Percentiles rank a stretch among this genome's conserved stretches.
Evolutionary conservation across 1,140 invertebrate genomes (phyloP).

Genomic region (Trissolcus basalis): DNA sequence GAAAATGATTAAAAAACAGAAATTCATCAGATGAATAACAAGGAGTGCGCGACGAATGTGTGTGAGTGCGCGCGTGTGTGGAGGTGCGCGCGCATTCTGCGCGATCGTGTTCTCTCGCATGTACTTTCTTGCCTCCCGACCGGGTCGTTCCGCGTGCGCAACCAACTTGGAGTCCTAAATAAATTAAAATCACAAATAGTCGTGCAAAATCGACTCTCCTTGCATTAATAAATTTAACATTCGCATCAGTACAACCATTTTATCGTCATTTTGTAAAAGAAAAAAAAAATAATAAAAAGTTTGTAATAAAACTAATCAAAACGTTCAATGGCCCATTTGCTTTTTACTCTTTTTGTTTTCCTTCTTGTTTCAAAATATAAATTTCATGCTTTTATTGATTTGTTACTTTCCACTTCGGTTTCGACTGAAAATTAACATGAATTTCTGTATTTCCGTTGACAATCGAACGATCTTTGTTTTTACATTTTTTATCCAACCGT

Average conservation of each 20-base stretch:
- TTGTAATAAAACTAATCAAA: not conserved
- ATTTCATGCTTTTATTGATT: not conserved
- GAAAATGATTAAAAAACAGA: conserved; percentile 38
- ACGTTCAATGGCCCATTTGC: not conserved
- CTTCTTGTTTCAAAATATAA: not conserved
- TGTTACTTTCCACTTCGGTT: not conserved
- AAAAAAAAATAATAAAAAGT: no score
- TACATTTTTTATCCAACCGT: no score
- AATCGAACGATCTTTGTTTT: no score
- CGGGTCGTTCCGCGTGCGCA: conserved; percentile 51
- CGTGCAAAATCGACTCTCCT: conserved; percentile 39
- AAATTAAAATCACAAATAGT: conserved; percentile 58
- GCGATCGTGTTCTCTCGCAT: conserved; percentile 14
- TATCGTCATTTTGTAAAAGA: conserved; percentile 4
- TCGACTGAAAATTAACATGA: no score
- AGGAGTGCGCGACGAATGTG: conserved; percentile 47
- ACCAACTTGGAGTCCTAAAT: conserved; percentile 53
- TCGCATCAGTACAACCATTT: conserved; percentile 31
- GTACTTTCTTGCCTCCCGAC: conserved; percentile 39
- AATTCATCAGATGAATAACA: conserved; percentile 58
- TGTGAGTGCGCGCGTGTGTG: conserved; percentile 19
- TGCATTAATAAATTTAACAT: conserved; percentile 45
- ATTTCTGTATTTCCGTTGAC: no score
- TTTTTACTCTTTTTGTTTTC: not conserved
- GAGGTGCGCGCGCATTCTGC: conserved; percentile 5